Evolutionary conservation across 1,140 invertebrate genomes (phyloP).

Genomic region (Neodiprion lecontei): DNA sequence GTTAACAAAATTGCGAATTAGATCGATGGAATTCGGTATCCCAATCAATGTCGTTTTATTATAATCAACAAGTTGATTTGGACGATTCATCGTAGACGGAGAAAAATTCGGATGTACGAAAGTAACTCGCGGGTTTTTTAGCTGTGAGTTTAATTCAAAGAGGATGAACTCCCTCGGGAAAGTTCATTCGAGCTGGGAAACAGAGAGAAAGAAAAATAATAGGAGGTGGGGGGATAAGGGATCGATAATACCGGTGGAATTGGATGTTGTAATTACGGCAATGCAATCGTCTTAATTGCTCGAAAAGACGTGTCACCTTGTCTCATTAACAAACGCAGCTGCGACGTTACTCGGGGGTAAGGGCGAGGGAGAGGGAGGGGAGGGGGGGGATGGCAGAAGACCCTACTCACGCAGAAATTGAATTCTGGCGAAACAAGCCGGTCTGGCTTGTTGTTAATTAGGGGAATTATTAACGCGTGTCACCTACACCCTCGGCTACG

Average conservation of each 20-base stretch:
- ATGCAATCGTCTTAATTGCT: background rate
- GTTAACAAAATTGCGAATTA: background rate
- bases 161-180: background rate
- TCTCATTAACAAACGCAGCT: background rate
- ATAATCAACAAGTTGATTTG: background rate
- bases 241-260: too few species aligned
- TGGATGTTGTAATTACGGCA: background rate
- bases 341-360: conserved; percentile 19
- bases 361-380: too few species aligned
- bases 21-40: background rate
- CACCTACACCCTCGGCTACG: background rate
- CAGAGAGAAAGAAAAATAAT: background rate
- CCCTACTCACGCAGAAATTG: conserved; percentile 12
- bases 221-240: too few species aligned
- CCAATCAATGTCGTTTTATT: background rate
- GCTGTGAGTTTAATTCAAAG: too few species aligned
- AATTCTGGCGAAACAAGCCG: background rate
- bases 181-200: too few species aligned
- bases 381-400: background rate
- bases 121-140: too few species aligned
- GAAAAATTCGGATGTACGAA: background rate
- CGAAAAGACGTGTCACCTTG: conserved; percentile 1
- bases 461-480: background rate
- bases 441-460: background rate
- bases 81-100: background rate